A percentile compares a stretch with the other conserved stretches of the same genome.
Conservation (phyloP, 2,797 vertebrate species). For the Coranthus polyacanthus region DNA sequence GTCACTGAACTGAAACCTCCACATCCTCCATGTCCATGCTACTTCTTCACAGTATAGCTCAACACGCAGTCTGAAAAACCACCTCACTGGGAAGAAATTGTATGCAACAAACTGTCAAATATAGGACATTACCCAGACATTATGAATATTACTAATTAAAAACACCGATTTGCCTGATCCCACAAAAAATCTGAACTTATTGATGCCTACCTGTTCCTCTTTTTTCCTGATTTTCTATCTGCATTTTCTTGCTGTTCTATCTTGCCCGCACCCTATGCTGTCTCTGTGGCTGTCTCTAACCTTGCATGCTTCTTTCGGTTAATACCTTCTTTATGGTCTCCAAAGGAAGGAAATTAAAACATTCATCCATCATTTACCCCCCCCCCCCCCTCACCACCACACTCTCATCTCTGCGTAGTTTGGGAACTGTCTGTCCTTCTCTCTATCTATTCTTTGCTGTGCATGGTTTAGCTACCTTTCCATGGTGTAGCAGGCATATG, state of each 20-base stretch:
- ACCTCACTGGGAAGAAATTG: too few relatives aligned
- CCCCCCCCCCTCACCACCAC: conserved; percentile 1
- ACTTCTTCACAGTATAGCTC: conserved; percentile 33
- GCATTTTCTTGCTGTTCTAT: conserved; percentile 7
- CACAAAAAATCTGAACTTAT: too few relatives aligned
- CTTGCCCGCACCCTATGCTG: conserved; percentile 20
- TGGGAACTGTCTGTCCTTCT: conserved; percentile 37
- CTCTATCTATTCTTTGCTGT: conserved; percentile 57
- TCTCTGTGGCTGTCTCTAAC: conserved; percentile 47
- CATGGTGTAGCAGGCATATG: conserved; percentile 60
- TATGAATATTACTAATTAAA: too few relatives aligned
- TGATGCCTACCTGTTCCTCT: conserved; percentile 35
- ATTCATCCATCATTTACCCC: conserved; percentile 52
- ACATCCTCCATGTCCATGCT: conserved; percentile 45
- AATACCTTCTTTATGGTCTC: conserved; percentile 29
- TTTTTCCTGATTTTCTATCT: conserved; percentile 16
- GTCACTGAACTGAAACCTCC: conserved; percentile 49
- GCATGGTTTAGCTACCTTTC: conserved; percentile 68
- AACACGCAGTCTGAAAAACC: conserved; percentile 23
- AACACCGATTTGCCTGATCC: too few relatives aligned
- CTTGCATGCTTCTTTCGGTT: conserved; percentile 42
- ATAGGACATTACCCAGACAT: too few relatives aligned
- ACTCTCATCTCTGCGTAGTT: conserved; percentile 14
- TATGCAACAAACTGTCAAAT: too few relatives aligned
- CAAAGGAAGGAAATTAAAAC: conserved; percentile 50